Evolutionary conservation across 2,113 vertebrate genomes (phyloP), one percentile per base, ranked within the genome.

Genomic region (Bufo gargarizans): DNA sequence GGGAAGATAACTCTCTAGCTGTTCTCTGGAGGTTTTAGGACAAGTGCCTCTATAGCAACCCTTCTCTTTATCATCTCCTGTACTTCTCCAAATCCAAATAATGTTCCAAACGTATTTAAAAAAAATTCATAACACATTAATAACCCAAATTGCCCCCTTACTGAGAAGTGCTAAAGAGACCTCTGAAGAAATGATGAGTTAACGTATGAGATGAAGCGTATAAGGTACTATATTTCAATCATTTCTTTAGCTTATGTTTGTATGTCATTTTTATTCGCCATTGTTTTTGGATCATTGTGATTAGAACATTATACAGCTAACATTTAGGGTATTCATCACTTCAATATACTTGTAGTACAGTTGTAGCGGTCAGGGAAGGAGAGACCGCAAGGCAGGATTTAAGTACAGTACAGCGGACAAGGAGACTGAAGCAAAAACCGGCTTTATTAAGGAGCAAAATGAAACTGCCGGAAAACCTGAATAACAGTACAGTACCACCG

Each of bases 1-100:
- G 78, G 16, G 33, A 22, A 59, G 76, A 77, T 20, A 77, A 49
- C 17, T n/a, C 20, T 53, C 16, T 77, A 53, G 49, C 76, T 53
- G 76, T 77, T 49, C 76, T 20, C 78, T 17, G 53, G 77, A 55
- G 53, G n/a, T 78, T 78, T 56, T 33, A 56, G 77, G 53, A 78
- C 50, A 78, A 78, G 77, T 78, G 53, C 78, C n/a, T 81, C 20
- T 43, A n/a, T 43, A 58, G 14, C 7, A 78, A 20, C 20, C 43
- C 78, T 80, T 53, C 78, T 33, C 17, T 9, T 61, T 45, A 14
- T 59, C 58, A 19, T 81, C 78, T 81, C 78, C 78, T 47, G 78
- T 81, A 17, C 56, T 45, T 45, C 7, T 61, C 12, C 3, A 22
- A 56, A 61, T 78, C 2, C 19, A 56, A 78, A 55, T 78, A 33